Percentiles rank a stretch among this genome's conserved stretches.
Conservation (phyloP, 2,113 vertebrate genomes). For the Nerophis ophidion region DNA sequence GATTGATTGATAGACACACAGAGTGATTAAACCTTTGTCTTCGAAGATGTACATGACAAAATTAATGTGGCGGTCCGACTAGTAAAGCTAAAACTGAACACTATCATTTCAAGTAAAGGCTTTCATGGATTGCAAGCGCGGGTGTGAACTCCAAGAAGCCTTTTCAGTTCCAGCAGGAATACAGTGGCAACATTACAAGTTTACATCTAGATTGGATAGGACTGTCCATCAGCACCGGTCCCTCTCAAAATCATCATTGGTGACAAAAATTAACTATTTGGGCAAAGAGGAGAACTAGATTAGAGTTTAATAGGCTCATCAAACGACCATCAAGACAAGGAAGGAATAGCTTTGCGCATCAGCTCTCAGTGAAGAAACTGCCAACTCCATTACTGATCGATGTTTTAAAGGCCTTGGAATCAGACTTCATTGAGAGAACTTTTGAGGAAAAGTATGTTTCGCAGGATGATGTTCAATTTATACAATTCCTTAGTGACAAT, state of each 20-base stretch:
- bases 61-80: not conserved
- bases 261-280: not conserved
- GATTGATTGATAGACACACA: no score
- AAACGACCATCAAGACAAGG: slow-evolving; percentile 10
- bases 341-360: slow-evolving; percentile 8
- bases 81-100: slow-evolving; percentile 8
- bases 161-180: slow-evolving; percentile 6
- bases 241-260: no score
- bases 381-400: not conserved
- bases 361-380: slow-evolving; percentile 8
- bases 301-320: slow-evolving; percentile 11
- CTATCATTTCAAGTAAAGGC: not conserved
- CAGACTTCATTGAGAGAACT: slow-evolving; percentile 25
- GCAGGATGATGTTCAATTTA: no score
- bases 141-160: not conserved
- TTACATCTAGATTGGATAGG: no score
- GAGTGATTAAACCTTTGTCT: slow-evolving; percentile 7
- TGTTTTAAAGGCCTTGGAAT: slow-evolving; percentile 14
- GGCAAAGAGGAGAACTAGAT: not conserved
- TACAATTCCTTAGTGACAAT: no score
- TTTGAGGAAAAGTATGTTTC: not conserved
- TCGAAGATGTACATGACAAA: slow-evolving; percentile 1
- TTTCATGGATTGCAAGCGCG: not conserved
- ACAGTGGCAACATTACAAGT: slow-evolving; percentile 6
- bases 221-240: no score